These are phyloP conservation scores for Thereva nobilitata DNA, from an alignment of 2,888 invertebrate species.

Conservation along the genomic window DNA sequence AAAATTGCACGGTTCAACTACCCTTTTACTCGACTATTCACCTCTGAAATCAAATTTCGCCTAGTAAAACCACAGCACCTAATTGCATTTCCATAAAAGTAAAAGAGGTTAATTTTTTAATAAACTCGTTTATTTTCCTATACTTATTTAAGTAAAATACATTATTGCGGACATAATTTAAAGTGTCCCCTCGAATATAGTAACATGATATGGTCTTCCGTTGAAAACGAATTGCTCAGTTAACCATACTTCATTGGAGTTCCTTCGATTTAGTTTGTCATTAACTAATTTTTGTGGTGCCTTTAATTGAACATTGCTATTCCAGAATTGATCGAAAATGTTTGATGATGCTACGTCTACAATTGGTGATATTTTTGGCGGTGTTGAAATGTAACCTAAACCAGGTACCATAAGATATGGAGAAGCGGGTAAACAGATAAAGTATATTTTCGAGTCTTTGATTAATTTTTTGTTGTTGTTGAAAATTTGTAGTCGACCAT, in stretches of 20 bases:
- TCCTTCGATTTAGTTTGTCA: neutral
- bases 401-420: conserved; percentile 87
- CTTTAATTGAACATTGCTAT: neutral
- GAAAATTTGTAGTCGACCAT: too few relatives aligned
- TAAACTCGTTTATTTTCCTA: too few relatives aligned
- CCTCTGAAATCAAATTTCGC: too few relatives aligned
- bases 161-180: too few relatives aligned
- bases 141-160: too few relatives aligned
- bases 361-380: conserved; percentile 49
- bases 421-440: conserved; percentile 68
- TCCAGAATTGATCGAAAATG: neutral
- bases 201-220: neutral
- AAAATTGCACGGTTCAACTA: too few relatives aligned
- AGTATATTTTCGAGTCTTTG: conserved; percentile 15
- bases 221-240: neutral
- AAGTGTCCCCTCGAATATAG: too few relatives aligned
- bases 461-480: too few relatives aligned
- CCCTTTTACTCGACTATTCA: too few relatives aligned
- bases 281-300: conserved; percentile 2
- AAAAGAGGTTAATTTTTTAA: too few relatives aligned
- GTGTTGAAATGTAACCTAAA: conserved; percentile 80
- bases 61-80: too few relatives aligned
- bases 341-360: neutral
- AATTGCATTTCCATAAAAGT: too few relatives aligned
- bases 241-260: neutral